A percentile compares a stretch with the other conserved stretches of the same genome.
Evolutionary conservation across 2,797 vertebrate species (phyloP).

Genomic region (Neosalanx taihuensis): DNA sequence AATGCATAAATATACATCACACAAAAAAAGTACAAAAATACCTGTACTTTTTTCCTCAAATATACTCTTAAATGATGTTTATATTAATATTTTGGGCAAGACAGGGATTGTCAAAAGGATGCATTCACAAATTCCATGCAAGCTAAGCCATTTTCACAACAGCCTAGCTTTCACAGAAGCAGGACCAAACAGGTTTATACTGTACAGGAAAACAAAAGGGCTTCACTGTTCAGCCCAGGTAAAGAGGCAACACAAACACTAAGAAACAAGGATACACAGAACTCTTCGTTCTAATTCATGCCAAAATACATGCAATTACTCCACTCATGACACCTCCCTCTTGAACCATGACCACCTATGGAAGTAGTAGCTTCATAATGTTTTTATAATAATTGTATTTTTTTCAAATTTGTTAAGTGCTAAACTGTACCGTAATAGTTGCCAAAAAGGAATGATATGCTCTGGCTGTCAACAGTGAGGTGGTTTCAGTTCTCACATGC

Average conservation of each 20-base stretch:
- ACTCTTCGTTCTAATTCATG: slow-evolving; percentile 72
- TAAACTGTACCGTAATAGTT: slow-evolving; percentile 70
- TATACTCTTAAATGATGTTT: slow-evolving; percentile 63
- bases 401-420: slow-evolving; percentile 51
- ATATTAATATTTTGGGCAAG: slow-evolving; percentile 66
- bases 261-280: slow-evolving; percentile 65
- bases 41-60: slow-evolving; percentile 68
- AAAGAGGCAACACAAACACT: slow-evolving; percentile 68
- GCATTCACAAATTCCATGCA: slow-evolving; percentile 71
- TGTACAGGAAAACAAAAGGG: slow-evolving; percentile 64
- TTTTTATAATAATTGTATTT: not conserved
- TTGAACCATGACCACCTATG: slow-evolving; percentile 43
- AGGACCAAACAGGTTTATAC: slow-evolving; percentile 47
- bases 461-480: slow-evolving; percentile 66
- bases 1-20: slow-evolving; percentile 77
- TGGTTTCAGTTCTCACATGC: slow-evolving; percentile 60
- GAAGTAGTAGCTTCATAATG: slow-evolving; percentile 62
- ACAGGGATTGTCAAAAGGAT: slow-evolving; percentile 62
- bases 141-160: slow-evolving; percentile 71
- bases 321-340: slow-evolving; percentile 51
- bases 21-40: slow-evolving; percentile 67
- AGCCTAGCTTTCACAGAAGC: slow-evolving; percentile 70
- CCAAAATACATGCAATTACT: slow-evolving; percentile 75
- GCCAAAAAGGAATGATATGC: slow-evolving; percentile 51
- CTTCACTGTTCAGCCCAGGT: slow-evolving; percentile 59